These are phyloP conservation scores for Diphyllodes magnificus DNA, from an alignment of 2,113 vertebrate genomes.

Conservation along the genomic window DNA sequence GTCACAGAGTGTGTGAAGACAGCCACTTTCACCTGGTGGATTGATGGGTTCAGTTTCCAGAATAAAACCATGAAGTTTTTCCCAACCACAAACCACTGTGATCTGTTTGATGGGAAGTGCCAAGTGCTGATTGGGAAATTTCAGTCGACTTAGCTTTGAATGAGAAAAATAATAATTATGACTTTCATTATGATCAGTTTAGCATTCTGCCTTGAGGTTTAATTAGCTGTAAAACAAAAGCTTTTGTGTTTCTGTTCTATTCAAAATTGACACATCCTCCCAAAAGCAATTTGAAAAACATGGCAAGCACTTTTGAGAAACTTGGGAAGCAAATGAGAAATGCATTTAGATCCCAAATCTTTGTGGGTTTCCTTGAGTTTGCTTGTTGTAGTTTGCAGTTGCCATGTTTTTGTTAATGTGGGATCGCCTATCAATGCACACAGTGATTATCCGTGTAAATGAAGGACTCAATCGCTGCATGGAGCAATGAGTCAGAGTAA, in stretches of 20 bases:
- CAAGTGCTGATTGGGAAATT: background rate
- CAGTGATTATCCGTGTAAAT: background rate
- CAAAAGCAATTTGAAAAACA: background rate
- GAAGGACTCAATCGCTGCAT: background rate
- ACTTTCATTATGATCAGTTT: constrained; percentile 9
- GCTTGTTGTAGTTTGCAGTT: background rate
- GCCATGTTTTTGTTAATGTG: background rate
- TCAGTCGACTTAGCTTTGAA: background rate
- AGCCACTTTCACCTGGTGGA: background rate
- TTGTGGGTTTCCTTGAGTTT: background rate
- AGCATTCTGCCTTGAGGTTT: background rate
- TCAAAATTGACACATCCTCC: background rate
- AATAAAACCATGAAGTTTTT: background rate
- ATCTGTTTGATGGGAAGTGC: background rate
- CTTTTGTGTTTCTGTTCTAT: constrained; percentile 19
- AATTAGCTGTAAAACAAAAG: constrained; percentile 49
- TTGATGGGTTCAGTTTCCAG: background rate
- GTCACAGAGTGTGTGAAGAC: background rate
- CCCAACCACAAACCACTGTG: background rate
- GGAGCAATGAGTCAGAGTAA: background rate
- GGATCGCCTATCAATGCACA: background rate
- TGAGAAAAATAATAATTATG: constrained; percentile 42
- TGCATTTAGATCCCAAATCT: background rate
- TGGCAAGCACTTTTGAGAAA: background rate
- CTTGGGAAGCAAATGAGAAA: background rate